Evolutionary conservation across 2,113 vertebrate species (phyloP).

Genomic region (Seriola quinqueradiata): DNA sequence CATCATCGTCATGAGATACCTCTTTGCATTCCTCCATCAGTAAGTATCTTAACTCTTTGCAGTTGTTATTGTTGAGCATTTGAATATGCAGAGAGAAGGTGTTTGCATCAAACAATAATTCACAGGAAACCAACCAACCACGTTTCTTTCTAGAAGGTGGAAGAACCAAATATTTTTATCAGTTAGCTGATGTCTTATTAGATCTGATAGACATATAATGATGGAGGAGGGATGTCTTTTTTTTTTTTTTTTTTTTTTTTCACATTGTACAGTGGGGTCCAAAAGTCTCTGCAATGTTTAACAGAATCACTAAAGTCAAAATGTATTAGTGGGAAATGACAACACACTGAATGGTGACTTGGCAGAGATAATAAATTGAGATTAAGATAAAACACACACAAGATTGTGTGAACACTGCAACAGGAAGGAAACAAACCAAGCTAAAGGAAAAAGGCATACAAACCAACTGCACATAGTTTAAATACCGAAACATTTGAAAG

Average conservation of each 20-base stretch:
- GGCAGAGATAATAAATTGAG: neutral
- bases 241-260: too few relatives aligned
- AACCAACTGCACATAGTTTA: neutral
- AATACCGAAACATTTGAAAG: neutral
- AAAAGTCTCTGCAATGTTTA: neutral
- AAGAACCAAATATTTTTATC: neutral
- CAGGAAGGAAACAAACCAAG: neutral
- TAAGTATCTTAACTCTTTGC: slow-evolving; percentile 77
- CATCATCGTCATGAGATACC: slow-evolving; percentile 90
- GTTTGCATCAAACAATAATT: neutral
- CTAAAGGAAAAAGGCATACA: neutral
- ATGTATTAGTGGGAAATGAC: neutral
- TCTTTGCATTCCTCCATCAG: slow-evolving; percentile 94
- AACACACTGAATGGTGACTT: neutral
- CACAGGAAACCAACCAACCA: neutral
- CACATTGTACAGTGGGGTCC: too few relatives aligned
- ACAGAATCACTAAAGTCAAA: neutral
- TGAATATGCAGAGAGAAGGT: neutral
- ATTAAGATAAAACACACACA: too few relatives aligned
- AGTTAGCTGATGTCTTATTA: neutral
- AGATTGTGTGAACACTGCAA: too few relatives aligned
- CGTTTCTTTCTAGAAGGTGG: neutral
- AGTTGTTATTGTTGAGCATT: too few relatives aligned
- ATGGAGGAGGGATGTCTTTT: too few relatives aligned
- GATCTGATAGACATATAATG: neutral